Evolutionary conservation across 2,113 vertebrate genomes (phyloP), one percentile per base, ranked within the genome.

Genomic region (Tyto alba): DNA sequence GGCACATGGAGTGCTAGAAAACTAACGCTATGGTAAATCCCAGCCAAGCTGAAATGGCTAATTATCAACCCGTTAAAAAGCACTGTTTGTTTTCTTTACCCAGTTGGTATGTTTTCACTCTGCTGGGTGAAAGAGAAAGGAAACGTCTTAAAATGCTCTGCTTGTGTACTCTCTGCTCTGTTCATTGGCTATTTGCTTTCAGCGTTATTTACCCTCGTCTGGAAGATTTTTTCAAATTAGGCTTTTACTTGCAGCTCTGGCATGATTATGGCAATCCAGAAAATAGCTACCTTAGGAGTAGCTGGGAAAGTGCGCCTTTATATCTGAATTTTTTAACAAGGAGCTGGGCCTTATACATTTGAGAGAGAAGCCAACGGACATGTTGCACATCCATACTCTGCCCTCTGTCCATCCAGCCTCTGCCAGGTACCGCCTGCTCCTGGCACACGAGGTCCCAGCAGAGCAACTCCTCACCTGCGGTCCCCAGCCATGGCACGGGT

Each of bases 401-500:
- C 23, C 57, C 64, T 60, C 55, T 11, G 32, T 8, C 77, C 67
- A 34, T 36, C 50, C 57, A 16, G n/a, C 16, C 41, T 10, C 29
- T 3, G 74, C 10, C 11, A 0, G 52, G 74, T 34, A 40, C 8
- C 23, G 7, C 8, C 17, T 3, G 91, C 48, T 60, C 38, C 34
- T 3, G 13, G 22, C 16, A 47, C 19, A 47, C 18, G 20, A 47
- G 11, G 22, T n/a, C 16, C 19, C 45, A 27, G 53, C 20, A 52
- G n/a, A 38, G 20, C 1, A 16, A 20, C 5, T 13, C 78, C 98
- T 95, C 98, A 99, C 99, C 99, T 99, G 99, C 1, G 99, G 99
- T 18, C 98, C 98, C 99, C 99, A 99, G 50, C 99, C 99, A 0
- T 99, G 99, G 95, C 99, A 99, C 0, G 99, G 99, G 96, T 99